A percentile compares a stretch with the other conserved stretches of the same genome.
Conservation (phyloP, 2,888 invertebrate genomes). For the Exephanes ischioxanthus region DNA sequence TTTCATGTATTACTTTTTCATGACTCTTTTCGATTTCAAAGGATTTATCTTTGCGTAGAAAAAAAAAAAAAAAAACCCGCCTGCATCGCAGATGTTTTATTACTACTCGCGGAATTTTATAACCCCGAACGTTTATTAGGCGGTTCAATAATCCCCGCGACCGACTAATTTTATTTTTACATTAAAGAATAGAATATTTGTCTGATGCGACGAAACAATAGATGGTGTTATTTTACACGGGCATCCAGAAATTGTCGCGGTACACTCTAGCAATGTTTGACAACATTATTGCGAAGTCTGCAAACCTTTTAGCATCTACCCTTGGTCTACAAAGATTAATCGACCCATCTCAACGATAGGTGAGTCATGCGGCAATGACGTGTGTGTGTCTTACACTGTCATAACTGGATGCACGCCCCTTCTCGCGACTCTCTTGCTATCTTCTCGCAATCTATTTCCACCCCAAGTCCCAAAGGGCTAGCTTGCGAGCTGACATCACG, state of each 20-base stretch:
- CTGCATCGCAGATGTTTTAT: no score
- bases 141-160: no score
- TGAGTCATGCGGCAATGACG: constrained; percentile 23
- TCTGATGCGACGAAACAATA: no score
- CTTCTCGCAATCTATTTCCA: constrained; percentile 56
- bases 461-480: constrained; percentile 49
- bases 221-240: no score
- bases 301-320: constrained; percentile 9
- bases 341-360: not conserved
- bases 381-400: constrained; percentile 3
- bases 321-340: not conserved
- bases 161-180: no score
- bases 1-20: no score
- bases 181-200: no score
- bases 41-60: no score
- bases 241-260: not conserved
- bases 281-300: not conserved
- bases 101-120: no score
- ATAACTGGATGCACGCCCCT: constrained; percentile 13
- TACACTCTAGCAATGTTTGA: not conserved
- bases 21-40: no score
- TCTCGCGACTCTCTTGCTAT: not conserved
- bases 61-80: no score
- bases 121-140: no score
- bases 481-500: constrained; percentile 29